Percentiles rank a stretch among this genome's conserved stretches.
Conservation (phyloP, 2,797 vertebrate genomes). For the Muscicapa striata region DNA sequence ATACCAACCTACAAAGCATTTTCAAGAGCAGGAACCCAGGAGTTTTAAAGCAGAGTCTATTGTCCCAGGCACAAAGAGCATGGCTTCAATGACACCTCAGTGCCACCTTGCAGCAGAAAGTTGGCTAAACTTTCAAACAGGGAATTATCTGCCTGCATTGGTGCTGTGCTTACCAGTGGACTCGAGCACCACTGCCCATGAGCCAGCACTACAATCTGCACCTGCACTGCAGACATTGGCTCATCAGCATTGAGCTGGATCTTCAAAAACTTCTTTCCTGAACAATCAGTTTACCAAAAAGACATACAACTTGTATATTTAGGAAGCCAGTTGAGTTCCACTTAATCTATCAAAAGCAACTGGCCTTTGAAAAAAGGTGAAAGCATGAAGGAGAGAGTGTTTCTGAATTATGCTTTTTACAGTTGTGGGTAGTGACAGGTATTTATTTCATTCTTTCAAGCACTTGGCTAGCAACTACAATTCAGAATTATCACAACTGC, state of each 20-base stretch:
- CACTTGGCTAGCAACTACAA: neutral
- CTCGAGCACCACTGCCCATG: fast-evolving
- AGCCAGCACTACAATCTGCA: neutral
- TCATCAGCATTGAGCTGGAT: neutral
- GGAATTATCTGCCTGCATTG: neutral
- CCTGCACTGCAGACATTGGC: neutral
- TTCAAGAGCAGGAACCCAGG: neutral
- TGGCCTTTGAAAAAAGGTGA: neutral
- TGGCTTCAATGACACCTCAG: neutral
- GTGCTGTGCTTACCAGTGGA: neutral
- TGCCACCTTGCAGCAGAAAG: neutral
- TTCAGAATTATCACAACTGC: neutral
- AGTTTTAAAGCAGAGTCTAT: neutral
- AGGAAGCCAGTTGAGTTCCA: neutral
- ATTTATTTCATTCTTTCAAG: neutral
- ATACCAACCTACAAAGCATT: neutral
- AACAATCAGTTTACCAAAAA: neutral
- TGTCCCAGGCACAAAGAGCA: neutral
- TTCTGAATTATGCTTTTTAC: neutral
- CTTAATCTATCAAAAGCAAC: neutral
- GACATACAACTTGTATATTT: neutral
- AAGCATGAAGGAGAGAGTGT: neutral
- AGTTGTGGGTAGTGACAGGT: neutral
- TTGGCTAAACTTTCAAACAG: neutral
- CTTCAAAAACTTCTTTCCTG: neutral